Base-by-base conservation (phyloP, 2,797 vertebrate genomes). In the Sebastolobus altivelis region DNA sequence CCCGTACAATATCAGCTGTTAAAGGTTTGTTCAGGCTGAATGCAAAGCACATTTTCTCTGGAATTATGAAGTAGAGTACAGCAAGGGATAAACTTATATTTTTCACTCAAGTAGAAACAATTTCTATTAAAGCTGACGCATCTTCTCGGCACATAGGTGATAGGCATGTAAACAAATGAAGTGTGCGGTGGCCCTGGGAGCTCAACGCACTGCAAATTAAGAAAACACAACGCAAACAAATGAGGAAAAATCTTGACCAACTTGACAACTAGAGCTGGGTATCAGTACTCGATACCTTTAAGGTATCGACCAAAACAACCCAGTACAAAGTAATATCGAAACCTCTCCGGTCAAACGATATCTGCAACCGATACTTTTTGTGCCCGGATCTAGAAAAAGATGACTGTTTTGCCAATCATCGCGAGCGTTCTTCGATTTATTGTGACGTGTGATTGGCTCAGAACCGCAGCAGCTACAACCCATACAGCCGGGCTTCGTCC, bases 1-100 rank as follows among this genome's bases (percentile, higher is more conserved):
- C 79, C 37, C 37, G 54, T 68, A 68, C 46, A 84, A 75, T 76
- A 77, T 82, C 74, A 77, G 79, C 75, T 88, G 82, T 81, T 72
- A 35, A 74, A 77, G 22, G 72, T 81, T 88, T 54, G 29, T 62
- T 81, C 67, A 75, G 87, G 76, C 54, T 62, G 27, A 82, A 65
- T 16, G 18, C 27, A 74, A 77, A 66, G 60, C 56, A 68, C 74
- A 70, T 22, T 74, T 80, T 84, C 14, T 10, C 6, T 83, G 72
- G 71, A 88, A 72, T 75, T 40, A 77, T 75, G n/a, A 82, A 46
- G 22, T 25, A 25, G 25, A 80, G 61, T 75, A 25, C 59, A 66
- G 56, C 12, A 22, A 54, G 29, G 33, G 25, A 74, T 72, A 61
- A 66, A 27, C 27, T 52, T 54, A 2, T 13, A 54, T 63, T 77